Conservation (phyloP, 2,888 invertebrate species). For the Steromphala cineraria region DNA sequence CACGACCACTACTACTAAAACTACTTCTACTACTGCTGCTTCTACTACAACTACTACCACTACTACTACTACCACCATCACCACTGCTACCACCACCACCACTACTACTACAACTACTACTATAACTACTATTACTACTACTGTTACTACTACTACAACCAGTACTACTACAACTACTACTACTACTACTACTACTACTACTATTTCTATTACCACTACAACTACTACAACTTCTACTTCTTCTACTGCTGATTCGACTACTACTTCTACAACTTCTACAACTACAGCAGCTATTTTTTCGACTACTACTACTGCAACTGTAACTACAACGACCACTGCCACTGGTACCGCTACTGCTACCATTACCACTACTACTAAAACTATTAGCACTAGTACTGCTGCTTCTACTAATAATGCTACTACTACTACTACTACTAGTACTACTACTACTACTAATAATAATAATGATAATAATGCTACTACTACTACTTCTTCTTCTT, state of each 20-base stretch:
- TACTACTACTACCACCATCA: neutral
- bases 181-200: neutral
- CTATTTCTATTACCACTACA: neutral
- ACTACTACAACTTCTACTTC: neutral
- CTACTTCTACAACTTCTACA: neutral
- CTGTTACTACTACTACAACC: neutral
- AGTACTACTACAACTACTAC: neutral
- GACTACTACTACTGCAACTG: neutral
- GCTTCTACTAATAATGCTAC: neutral
- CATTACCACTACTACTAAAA: neutral
- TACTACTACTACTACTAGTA: neutral
- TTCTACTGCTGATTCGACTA: neutral
- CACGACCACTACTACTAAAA: too few relatives aligned
- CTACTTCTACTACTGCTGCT: too few relatives aligned
- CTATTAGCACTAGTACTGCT: neutral
- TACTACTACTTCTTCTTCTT: neutral
- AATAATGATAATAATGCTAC: neutral
- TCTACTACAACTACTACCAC: too few relatives aligned
- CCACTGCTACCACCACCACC: neutral
- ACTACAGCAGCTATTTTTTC: neutral
- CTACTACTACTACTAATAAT: neutral
- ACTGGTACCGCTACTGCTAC: neutral
- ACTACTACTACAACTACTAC: slow-evolving; percentile 6
- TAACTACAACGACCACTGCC: neutral
- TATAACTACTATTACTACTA: slow-evolving; percentile 10